These are phyloP conservation scores for Papilio protenor DNA, from an alignment of 2,888 invertebrate species.

Conservation along the genomic window DNA sequence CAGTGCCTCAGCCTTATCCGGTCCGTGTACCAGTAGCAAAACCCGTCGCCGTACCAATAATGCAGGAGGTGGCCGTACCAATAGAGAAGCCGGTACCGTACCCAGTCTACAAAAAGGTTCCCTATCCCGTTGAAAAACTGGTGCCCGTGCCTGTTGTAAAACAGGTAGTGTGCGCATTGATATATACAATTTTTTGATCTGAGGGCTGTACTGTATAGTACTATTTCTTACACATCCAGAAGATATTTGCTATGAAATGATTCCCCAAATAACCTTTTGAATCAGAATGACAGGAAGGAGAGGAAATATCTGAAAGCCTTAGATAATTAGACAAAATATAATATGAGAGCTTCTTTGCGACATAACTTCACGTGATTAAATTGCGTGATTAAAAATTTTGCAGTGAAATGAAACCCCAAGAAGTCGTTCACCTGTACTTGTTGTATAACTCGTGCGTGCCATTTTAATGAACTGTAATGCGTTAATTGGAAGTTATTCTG, in stretches of 20 bases:
- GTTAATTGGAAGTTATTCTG: conserved; percentile 6
- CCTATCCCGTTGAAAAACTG: conserved; percentile 89
- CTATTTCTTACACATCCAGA: background rate
- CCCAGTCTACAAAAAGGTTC: conserved; percentile 88
- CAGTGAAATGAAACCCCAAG: conserved; percentile 4
- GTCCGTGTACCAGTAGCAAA: conserved; percentile 89
- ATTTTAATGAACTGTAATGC: conserved; percentile 2
- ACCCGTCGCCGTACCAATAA: conserved; percentile 88
- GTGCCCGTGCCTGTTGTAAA: conserved; percentile 90
- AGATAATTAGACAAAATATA: background rate
- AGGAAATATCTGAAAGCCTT: background rate
- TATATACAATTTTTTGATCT: background rate
- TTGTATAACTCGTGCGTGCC: background rate
- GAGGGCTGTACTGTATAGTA: too few relatives aligned
- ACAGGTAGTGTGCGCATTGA: conserved; percentile 78
- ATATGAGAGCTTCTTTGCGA: background rate
- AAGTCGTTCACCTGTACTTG: conserved; percentile 1
- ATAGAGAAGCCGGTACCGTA: conserved; percentile 87
- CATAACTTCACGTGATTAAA: background rate
- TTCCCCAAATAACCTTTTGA: background rate
- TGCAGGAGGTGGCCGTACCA: conserved; percentile 84
- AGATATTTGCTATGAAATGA: background rate
- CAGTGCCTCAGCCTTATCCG: conserved; percentile 90
- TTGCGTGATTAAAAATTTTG: background rate
- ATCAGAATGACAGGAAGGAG: background rate